Base-by-base conservation (phyloP, 2,113 vertebrate species). In the Carassius carassius region DNA sequence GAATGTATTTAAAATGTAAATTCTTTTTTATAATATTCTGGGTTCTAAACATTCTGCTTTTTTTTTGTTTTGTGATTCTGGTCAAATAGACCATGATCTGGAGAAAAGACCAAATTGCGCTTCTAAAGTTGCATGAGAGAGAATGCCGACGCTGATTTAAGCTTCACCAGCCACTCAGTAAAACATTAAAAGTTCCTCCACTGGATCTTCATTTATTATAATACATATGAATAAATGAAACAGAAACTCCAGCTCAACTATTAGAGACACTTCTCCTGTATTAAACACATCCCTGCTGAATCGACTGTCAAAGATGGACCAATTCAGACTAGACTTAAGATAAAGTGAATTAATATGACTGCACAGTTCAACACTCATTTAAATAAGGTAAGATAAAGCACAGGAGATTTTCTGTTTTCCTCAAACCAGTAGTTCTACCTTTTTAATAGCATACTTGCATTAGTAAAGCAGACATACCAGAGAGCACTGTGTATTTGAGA, bases 401-500 rank as follows among this genome's bases (percentile, higher is more conserved):
- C 16, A 35, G 6, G 16, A 11, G 17, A 70, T 19, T 37, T 37
- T 69, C 32, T 21, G 10, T 69, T 37, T 11, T 11, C 17, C 32
- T 69, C 65, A 37, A 69, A 37, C 17, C 9, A 35, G 16, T 4
- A 16, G 62, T 35, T 35, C 29, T 17, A n/a, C 4, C 35, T 35
- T 69, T 37, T 69, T 19, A 10, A 69, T 37, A 1, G 12, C 3
- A 16, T 7, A 54, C 51, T 17, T 19, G 51, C 51, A 54, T 21
- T 32, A 54, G 35, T 12, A 47, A 73, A 54, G 29, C 19, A 37
- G 35, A 78, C 32, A 14, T 60, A 75, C 98, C 98, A 86, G 97
- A 97, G 21, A 99, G 91, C 70, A 98, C 94, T 0, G 98, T 99
- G 93, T 97, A 96, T 90, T 99, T 99, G 3, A 99, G 93, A 13